Conservation (phyloP, 2,888 invertebrate genomes). For the Hemithea aestivaria region DNA sequence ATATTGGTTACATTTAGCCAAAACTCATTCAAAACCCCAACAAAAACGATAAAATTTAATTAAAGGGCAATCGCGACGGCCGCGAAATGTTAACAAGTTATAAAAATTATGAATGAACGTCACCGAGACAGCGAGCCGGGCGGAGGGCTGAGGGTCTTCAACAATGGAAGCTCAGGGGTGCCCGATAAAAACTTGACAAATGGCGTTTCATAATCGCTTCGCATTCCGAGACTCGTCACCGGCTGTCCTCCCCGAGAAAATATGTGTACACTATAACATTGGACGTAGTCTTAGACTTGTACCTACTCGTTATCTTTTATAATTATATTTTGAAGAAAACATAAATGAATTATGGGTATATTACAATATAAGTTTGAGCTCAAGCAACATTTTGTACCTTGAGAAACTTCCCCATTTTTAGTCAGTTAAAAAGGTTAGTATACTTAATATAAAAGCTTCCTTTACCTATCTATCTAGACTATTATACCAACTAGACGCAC, state of each 20-base stretch:
- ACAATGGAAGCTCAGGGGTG: constrained; percentile 68
- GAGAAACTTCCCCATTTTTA: too few relatives aligned
- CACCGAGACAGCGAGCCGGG: constrained; percentile 50
- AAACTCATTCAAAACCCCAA: neutral
- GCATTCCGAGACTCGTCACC: constrained; percentile 71
- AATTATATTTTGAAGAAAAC: too few relatives aligned
- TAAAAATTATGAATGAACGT: constrained; percentile 76
- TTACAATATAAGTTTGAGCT: too few relatives aligned
- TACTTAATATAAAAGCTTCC: too few relatives aligned
- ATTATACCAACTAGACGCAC: too few relatives aligned
- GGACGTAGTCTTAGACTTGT: too few relatives aligned
- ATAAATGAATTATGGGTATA: too few relatives aligned
- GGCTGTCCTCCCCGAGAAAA: constrained; percentile 59
- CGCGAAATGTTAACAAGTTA: constrained; percentile 68
- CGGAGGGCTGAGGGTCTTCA: constrained; percentile 33
- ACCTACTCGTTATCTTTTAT: too few relatives aligned
- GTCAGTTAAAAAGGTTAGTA: too few relatives aligned
- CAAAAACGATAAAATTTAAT: constrained; percentile 44
- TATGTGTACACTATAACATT: constrained; percentile 40
- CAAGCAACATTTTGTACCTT: too few relatives aligned
- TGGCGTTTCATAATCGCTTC: constrained; percentile 76
- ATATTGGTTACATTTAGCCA: too few relatives aligned
- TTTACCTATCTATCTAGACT: too few relatives aligned
- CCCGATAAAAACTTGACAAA: constrained; percentile 80
- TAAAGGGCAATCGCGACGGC: constrained; percentile 35